phyloP scores from a whole-genome alignment of 2,888 invertebrate genomes.

The Watsonalla binaria region DNA sequence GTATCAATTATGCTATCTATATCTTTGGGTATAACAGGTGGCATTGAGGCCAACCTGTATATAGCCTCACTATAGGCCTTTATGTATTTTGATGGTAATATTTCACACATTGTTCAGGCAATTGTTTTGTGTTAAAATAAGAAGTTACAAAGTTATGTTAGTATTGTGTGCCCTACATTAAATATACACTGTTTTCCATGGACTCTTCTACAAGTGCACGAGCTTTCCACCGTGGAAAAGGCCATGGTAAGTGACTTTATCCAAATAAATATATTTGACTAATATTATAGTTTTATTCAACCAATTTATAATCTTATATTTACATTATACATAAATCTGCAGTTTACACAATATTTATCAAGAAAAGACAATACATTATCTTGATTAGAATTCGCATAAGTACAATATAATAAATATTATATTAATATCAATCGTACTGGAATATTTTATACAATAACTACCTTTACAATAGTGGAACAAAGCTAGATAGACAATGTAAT shows the following conservation, averaged over 20 bases:
- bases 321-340: slow-evolving; percentile 1
- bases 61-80: too few species aligned
- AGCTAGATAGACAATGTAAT: too few species aligned
- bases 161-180: slow-evolving; percentile 57
- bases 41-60: too few species aligned
- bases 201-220: slow-evolving; percentile 69
- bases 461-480: too few species aligned
- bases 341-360: slow-evolving; percentile 7
- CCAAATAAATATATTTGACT: slow-evolving; percentile 55
- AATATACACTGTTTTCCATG: slow-evolving; percentile 72
- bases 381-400: too few species aligned
- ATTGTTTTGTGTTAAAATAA: slow-evolving; percentile 13
- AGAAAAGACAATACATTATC: too few species aligned
- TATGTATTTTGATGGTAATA: slow-evolving; percentile 13
- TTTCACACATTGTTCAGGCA: slow-evolving; percentile 5
- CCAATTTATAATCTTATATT: slow-evolving; percentile 6
- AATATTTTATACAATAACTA: too few species aligned
- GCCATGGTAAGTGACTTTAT: slow-evolving; percentile 70
- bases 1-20: too few species aligned
- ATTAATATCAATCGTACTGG: too few species aligned
- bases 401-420: too few species aligned
- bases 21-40: too few species aligned
- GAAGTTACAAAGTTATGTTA: slow-evolving; percentile 34
- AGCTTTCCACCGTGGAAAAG: slow-evolving; percentile 67
- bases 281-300: slow-evolving; percentile 41